Evolutionary conservation across 2,888 invertebrate genomes (phyloP), one percentile per base, ranked within the genome.

Genomic region (Pollenia labialis): DNA sequence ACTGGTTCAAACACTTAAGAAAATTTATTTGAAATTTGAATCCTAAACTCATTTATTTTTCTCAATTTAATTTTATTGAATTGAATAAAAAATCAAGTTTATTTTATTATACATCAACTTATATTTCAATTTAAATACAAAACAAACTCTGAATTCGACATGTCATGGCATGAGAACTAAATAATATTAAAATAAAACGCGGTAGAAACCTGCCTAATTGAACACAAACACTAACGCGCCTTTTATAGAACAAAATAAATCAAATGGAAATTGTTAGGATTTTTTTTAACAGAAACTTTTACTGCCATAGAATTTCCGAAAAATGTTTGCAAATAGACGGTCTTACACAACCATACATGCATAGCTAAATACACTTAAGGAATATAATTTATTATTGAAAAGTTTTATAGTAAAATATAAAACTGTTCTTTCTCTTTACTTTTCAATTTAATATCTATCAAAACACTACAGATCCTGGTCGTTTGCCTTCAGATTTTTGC

Each of bases 361-460:
- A 54, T 54, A 9, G 16, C 32, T 32, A 32, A 32, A 32, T 32
- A 32, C 4, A 32, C 2, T 11, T 12, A 64, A 1, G 16, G 32
- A 40, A 44, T 46, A 16, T 62, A 42, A 48, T 48, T 66, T 66
- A 66, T 66, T 66, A 66, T 32, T 66, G 10, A 23, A 66, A 66
- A 66, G 14, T 66, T 48, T 66, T 66, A 1, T 18, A 9, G 11
- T 48, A 66, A 11, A 48, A 66, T 32, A 46, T 66, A 23, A 46
- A 64, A 42, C 44, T 32, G 58, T 60, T 60, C 40, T 60, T n/a
- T 40, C 60, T 60, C 9, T 16, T 16, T 42, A 42, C 40, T 64
- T 66, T 46, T 66, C 46, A 66, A 66, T 66, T 66, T 32, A 48
- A 62, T 8, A 42, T 62, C 60, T 48, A 66, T 66, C 66, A 66